These are phyloP conservation scores for Lypha dubia DNA, from an alignment of 2,888 invertebrate genomes.

Conservation along the genomic window DNA sequence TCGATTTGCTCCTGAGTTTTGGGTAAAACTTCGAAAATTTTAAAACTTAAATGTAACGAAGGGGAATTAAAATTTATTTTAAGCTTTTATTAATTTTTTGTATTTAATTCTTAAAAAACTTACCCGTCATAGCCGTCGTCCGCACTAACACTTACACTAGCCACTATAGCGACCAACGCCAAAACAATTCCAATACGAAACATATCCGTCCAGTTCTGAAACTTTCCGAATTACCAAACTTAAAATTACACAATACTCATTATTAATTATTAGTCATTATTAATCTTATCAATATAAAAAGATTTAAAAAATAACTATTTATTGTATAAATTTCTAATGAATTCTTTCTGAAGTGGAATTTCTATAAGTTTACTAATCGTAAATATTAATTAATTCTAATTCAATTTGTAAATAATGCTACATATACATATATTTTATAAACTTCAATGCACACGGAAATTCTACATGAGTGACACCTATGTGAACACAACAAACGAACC, in stretches of 20 bases:
- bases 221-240: neutral
- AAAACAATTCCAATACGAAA: conserved; percentile 67
- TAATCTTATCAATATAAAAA: conserved; percentile 26
- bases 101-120: conserved; percentile 2
- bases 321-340: neutral
- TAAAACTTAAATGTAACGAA: conserved; percentile 75
- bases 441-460: no score
- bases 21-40: conserved; percentile 77
- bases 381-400: neutral
- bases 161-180: conserved; percentile 69
- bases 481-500: no score
- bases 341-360: neutral
- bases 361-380: neutral
- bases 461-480: no score
- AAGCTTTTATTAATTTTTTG: neutral
- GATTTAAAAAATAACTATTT: neutral
- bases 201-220: conserved; percentile 71
- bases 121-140: conserved; percentile 74
- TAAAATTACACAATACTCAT: conserved; percentile 7
- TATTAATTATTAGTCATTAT: neutral
- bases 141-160: conserved; percentile 46
- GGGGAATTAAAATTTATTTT: neutral
- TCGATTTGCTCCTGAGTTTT: conserved; percentile 72
- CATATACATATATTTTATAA: no score
- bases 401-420: neutral